Conservation (phyloP, 2,888 invertebrate genomes). For the Lypha dubia region DNA sequence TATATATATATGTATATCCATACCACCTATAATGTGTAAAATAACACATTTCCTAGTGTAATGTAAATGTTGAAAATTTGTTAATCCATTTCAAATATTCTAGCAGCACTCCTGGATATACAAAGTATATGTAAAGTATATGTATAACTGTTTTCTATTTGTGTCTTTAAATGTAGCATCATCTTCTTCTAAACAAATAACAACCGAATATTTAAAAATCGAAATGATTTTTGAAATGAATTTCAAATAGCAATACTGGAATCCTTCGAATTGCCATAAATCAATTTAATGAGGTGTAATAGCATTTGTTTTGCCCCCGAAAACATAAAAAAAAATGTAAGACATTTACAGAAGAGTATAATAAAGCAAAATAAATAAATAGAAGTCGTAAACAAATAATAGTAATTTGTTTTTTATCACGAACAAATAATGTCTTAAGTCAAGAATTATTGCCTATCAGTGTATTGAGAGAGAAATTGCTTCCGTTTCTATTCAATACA, state of each 20-base stretch:
- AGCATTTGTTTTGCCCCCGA: background rate
- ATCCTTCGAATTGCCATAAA: background rate
- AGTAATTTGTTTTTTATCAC: background rate
- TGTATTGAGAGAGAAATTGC: background rate
- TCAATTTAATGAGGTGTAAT: background rate
- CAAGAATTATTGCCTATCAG: background rate
- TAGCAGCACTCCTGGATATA: too few species aligned
- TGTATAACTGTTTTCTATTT: too few species aligned
- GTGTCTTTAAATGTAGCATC: slow-evolving; percentile 2
- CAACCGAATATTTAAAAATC: slow-evolving; percentile 9
- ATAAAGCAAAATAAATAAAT: background rate
- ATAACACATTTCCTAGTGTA: too few species aligned
- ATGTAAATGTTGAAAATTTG: too few species aligned
- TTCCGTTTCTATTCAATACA: background rate
- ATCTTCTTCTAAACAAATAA: slow-evolving; percentile 23
- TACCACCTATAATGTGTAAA: too few species aligned
- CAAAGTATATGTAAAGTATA: background rate
- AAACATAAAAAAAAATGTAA: background rate
- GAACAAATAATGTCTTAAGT: background rate
- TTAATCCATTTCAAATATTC: too few species aligned
- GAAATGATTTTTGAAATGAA: slow-evolving; percentile 34
- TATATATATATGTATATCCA: too few species aligned
- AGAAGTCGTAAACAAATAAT: background rate
- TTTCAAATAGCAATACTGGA: slow-evolving; percentile 26
- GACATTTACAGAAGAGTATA: too few species aligned